Base-by-base conservation (phyloP, 2,113 vertebrate genomes). In the Lichenostomus cassidix region DNA sequence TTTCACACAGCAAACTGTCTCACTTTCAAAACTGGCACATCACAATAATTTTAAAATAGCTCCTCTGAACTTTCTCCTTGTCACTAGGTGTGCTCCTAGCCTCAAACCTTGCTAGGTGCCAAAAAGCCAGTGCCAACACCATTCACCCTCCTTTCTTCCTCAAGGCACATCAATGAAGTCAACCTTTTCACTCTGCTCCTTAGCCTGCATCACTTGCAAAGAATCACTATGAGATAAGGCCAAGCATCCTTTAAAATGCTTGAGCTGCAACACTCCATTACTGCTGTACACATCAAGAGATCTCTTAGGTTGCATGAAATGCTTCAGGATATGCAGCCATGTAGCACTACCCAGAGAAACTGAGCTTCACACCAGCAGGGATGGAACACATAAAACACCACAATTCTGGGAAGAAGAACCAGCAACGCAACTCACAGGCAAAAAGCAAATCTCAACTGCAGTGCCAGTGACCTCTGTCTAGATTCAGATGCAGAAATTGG, bases 1-100 rank as follows among this genome's bases (percentile, higher is more conserved):
- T 92, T 94, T 93, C 20, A 27, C 50, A 89, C 84, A 87, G 70
- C 74, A 83, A 92, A 93, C 39, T 39, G 8, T 55, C 59, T 94
- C 75, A 27, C n/a, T 81, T 93, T 81, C n/a, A 70, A 68, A 83
- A 62, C 47, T 42, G 39, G 25, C 68, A 92, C 46, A 28, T 20
- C 18, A 44, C 39, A 89, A 18, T 35, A 63, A 78, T 67, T 77
- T 74, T 59, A 62, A 81, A 83, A 83, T 16, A 90, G 59, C 21
- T 90, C 39, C 46, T 70, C 75, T 63, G 60, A 83, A 88, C 68
- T 47, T 81, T 24, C 55, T 80, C 60, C 39, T 50, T 42, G n/a
- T 55, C 79, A 59, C 35, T 77, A 83, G 63, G 56, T 47, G 44
- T 67, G 47, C 52, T 86, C 35, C 42, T 50, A 65, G 63, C 25